Percentiles rank a stretch among this genome's conserved stretches.
These are phyloP conservation scores for Tholera decimalis DNA, from an alignment of 2,888 invertebrate genomes.

Conservation along the genomic window DNA sequence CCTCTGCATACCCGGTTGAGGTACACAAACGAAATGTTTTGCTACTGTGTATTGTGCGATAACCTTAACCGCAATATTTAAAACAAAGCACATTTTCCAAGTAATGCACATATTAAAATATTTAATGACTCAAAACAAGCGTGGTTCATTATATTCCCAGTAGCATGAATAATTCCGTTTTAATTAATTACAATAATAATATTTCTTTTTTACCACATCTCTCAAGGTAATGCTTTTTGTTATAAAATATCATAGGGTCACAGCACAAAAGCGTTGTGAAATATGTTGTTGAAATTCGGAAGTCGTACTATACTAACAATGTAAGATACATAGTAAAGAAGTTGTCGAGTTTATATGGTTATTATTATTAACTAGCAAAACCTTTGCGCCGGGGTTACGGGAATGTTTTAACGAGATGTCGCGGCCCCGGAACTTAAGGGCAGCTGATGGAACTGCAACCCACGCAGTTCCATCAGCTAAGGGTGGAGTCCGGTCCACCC, in stretches of 20 bases:
- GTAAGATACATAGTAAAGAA: no score
- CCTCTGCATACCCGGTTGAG: no score
- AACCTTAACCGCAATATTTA: not conserved
- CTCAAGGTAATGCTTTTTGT: slow-evolving; percentile 34
- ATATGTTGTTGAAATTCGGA: not conserved
- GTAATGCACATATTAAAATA: slow-evolving; percentile 30
- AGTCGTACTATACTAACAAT: no score
- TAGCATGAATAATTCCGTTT: slow-evolving; percentile 40
- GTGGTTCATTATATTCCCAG: slow-evolving; percentile 36
- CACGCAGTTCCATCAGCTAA: no score
- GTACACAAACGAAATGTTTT: no score
- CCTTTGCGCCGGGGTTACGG: no score
- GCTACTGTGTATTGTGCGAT: not conserved
- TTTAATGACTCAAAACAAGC: slow-evolving; percentile 14
- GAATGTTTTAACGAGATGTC: no score
- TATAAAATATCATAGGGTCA: slow-evolving; percentile 17
- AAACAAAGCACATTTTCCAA: slow-evolving; percentile 23
- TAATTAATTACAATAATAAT: slow-evolving; percentile 31
- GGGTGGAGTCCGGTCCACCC: no score
- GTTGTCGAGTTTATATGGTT: no score
- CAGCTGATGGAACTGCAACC: no score
- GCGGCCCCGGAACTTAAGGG: no score
- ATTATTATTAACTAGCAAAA: no score
- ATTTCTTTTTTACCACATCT: slow-evolving; percentile 29
- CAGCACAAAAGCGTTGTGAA: not conserved